These are phyloP conservation scores for Scaptodrosophila latifasciaeformis DNA, from an alignment of 2,888 invertebrate genomes.

Conservation along the genomic window DNA sequence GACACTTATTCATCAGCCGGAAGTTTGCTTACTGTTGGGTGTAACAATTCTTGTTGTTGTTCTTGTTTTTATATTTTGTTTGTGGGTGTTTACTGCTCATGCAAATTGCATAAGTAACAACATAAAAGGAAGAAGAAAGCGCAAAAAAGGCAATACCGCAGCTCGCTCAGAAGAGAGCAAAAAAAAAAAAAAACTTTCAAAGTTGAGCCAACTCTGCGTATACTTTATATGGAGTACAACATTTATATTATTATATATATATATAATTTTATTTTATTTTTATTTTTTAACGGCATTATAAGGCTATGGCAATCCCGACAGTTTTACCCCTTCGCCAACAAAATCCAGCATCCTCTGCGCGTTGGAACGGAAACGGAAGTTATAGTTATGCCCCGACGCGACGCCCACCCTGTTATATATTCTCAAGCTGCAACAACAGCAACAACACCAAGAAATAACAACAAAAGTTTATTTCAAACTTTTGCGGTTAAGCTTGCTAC, in stretches of 20 bases:
- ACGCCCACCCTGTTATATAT: conserved; percentile 50
- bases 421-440: conserved; percentile 26
- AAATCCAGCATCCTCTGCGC: not conserved
- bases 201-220: conserved; percentile 44
- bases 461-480: conserved; percentile 62
- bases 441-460: conserved; percentile 26
- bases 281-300: too few species aligned
- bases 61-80: conserved; percentile 38
- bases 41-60: conserved; percentile 17
- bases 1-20: conserved; percentile 68
- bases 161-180: conserved; percentile 15
- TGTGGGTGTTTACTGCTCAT: conserved; percentile 66
- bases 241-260: too few species aligned
- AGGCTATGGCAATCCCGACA: too few species aligned
- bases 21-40: conserved; percentile 50
- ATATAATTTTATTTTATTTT: conserved; percentile 22
- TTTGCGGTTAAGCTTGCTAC: conserved; percentile 65
- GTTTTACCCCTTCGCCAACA: not conserved
- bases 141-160: conserved; percentile 6
- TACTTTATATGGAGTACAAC: too few species aligned
- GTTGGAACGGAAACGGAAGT: conserved; percentile 59
- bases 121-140: conserved; percentile 4
- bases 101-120: conserved; percentile 58
- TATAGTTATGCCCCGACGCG: conserved; percentile 61
- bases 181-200: conserved; percentile 29